Evolutionary conservation across 2,888 invertebrate genomes (phyloP).

Genomic region (Aphodius sticticus): DNA sequence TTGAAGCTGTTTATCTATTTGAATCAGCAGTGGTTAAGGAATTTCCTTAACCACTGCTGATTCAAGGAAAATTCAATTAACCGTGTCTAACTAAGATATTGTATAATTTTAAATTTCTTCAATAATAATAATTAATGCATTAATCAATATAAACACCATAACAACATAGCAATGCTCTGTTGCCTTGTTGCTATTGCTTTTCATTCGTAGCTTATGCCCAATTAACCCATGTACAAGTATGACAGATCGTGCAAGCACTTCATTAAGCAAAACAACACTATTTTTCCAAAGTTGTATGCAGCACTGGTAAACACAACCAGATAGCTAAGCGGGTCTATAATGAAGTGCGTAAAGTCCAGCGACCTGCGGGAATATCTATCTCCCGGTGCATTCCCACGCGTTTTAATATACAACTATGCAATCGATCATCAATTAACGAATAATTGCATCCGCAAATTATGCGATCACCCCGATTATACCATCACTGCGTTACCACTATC

Average conservation of each 20-base stretch:
- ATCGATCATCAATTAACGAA: neutral
- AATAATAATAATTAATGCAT: too few relatives aligned
- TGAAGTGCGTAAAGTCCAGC: neutral
- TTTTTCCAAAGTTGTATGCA: neutral
- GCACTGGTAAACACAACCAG: neutral
- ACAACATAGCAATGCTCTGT: too few relatives aligned
- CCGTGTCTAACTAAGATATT: too few relatives aligned
- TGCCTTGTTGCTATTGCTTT: too few relatives aligned
- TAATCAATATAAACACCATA: too few relatives aligned
- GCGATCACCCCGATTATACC: neutral
- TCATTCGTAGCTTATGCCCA: too few relatives aligned
- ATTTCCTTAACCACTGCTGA: too few relatives aligned
- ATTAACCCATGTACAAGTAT: too few relatives aligned
- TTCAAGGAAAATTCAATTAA: too few relatives aligned
- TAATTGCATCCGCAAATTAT: constrained; percentile 4
- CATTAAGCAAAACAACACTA: neutral
- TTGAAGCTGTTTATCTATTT: too few relatives aligned
- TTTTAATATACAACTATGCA: neutral
- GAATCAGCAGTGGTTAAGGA: too few relatives aligned
- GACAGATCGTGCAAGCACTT: neutral
- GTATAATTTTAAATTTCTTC: too few relatives aligned
- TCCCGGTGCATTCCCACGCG: neutral
- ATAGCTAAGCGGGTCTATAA: neutral
- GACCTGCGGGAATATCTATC: neutral
- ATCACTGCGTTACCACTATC: neutral